phyloP scores from a whole-genome alignment of 2,113 vertebrate genomes.

The Callopanchax toddi region DNA sequence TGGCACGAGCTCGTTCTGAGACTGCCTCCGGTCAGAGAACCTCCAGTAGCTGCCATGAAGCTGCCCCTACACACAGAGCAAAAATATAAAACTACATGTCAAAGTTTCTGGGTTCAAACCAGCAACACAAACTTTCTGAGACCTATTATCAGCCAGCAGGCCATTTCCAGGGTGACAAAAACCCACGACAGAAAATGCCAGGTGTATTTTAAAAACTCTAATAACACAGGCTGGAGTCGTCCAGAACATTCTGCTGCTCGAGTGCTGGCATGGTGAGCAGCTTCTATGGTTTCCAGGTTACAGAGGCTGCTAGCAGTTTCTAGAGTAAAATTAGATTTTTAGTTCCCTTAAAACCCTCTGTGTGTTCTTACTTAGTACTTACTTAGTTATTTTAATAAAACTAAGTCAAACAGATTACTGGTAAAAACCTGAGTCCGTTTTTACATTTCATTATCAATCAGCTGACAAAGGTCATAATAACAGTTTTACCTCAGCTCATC shows the following conservation, averaged over 20 bases:
- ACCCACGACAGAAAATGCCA: background rate
- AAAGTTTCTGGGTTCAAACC: background rate
- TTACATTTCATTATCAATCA: too few relatives aligned
- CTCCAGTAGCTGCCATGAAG: background rate
- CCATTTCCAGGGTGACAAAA: background rate
- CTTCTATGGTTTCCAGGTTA: background rate
- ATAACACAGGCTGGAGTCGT: background rate
- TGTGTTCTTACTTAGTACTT: too few relatives aligned
- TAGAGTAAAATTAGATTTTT: background rate
- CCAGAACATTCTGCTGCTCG: background rate
- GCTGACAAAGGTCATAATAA: too few relatives aligned
- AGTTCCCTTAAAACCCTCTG: background rate
- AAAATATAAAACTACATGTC: background rate
- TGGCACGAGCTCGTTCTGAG: too few relatives aligned
- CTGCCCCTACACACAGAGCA: background rate
- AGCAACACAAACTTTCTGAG: background rate
- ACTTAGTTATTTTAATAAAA: too few relatives aligned
- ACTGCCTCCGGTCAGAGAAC: background rate
- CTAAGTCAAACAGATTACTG: too few relatives aligned
- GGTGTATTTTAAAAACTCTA: conserved; percentile 3
- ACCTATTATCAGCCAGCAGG: background rate
- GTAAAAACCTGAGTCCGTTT: too few relatives aligned
- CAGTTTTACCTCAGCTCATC: too few relatives aligned
- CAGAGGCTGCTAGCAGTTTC: background rate
- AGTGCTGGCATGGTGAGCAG: background rate